Base-by-base conservation (phyloP, 2,113 vertebrate species). In the Edolisoma coerulescens region DNA sequence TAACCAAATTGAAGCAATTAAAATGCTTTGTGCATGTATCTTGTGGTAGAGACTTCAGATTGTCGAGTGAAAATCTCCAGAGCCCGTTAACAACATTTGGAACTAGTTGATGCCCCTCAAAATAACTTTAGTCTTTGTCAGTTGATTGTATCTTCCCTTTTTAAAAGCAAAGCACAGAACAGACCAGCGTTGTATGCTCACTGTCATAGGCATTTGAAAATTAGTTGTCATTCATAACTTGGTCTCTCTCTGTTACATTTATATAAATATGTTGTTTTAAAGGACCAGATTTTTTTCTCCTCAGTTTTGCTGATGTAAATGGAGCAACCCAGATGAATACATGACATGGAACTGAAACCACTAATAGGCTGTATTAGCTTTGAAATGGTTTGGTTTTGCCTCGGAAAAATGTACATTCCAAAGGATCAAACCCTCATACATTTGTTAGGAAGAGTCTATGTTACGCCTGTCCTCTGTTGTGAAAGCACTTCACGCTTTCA, bases 1-100 rank as follows among this genome's bases (percentile, higher is more conserved):
- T 39, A 87, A 77, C 70, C 63, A 93, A 96, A 93, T 15, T 73
- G 67, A 86, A 93, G 69, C 47, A 91, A 73, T 76, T 74, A 59
- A 93, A 76, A 6, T 5, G 37, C 28, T 94, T 89, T 89, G 63
- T 89, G 39, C 61, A 7, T 17, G 28, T 91, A 59, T 76, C 2
- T 7, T 47, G 26, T 32, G 49, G 44, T 50, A 74, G 71, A 10
- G 17, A 41, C 84, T 83, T 93, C 6, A 80, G 39, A 53, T 57
- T 73, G 23, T 59, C 1, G 15, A 65, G 54, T 60, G 71, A 88
- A 92, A 88, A 37, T 74, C 35, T 90, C 59, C 84, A 80, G 75
- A 91, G 70, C 27, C 32, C 1, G 10, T 22, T 79, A 59, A 59
- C 37, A 89, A 50, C 47, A 9, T 82, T 84, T 87, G 86, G 63